Base-by-base conservation (phyloP, 2,113 vertebrate genomes). In the Felis chaus region DNA sequence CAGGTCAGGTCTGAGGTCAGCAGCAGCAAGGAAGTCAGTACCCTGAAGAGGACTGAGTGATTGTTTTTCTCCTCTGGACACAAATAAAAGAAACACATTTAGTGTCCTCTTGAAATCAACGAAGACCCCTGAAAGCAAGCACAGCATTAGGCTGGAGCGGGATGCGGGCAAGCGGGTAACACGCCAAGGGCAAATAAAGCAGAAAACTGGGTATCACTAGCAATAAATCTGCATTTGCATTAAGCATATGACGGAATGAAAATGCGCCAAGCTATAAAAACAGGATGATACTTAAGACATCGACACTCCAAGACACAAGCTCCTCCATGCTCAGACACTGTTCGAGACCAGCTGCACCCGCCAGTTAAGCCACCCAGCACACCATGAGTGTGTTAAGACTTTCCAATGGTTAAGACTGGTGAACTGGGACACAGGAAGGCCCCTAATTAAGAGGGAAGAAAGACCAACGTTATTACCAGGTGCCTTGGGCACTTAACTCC, bases 121-220 rank as follows among this genome's bases (percentile, higher is more conserved):
- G 68, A 93, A 69, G 97, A 79, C 5, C n/a, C 92, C 95, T 94
- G 36, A 94, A 48, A 86, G 63, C 89, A 94, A 93, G 65, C 36
- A 87, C 15, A 53, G 97, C 95, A 97, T 97, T 5, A 0, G 92
- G 93, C 86, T 93, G 18, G 71, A 93, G 95, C 79, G 39, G 55
- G 82, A 68, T 27, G 1, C 97, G 91, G 86, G 61, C 66, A 88
- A 1, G 33, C 74, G 31, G 97, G 76, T 7, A 11, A 83, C 94
- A 69, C 15, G 93, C 93, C 97, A 97, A 97, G 95, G 97, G 79
- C 97, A 97, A 80, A 86, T 74, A 91, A 86, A 68, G 79, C 33
- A 79, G 95, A 93, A 79, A 65, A 71, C 57, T 4, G n/a, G 18
- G 31, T 8, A 27, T 79, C 29, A 50, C 81, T 78, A 91, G 97